Conservation (phyloP, 2,888 invertebrate genomes). For the Salticus scenicus region DNA sequence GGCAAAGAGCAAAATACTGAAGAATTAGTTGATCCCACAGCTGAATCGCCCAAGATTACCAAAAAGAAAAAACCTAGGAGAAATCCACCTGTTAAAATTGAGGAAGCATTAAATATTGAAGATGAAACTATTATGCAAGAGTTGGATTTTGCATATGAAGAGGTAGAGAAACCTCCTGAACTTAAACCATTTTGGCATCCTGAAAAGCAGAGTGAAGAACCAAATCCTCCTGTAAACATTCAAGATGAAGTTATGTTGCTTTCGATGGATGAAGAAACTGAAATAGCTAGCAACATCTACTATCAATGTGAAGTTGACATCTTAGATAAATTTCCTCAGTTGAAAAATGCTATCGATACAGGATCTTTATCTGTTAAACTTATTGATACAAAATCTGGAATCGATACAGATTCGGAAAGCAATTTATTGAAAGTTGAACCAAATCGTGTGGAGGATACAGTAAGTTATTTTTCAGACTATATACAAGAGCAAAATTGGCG, state of each 20-base stretch:
- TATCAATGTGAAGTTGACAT: neutral
- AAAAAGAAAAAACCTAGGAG: neutral
- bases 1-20: neutral
- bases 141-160: neutral
- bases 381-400: neutral
- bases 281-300: neutral
- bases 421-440: neutral
- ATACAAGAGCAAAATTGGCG: slow-evolving; percentile 32
- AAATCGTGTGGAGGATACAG: neutral
- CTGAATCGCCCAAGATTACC: slow-evolving; percentile 9
- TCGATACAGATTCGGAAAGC: neutral
- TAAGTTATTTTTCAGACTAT: neutral
- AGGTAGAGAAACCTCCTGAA: slow-evolving; percentile 41
- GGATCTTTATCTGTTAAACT: slow-evolving; percentile 39
- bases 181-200: slow-evolving; percentile 58
- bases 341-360: slow-evolving; percentile 39
- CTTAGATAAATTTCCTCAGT: slow-evolving; percentile 34
- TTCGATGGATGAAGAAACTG: neutral
- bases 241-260: neutral
- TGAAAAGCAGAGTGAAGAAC: neutral
- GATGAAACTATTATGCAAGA: neutral
- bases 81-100: neutral
- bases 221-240: no score
- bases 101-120: neutral
- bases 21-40: slow-evolving; percentile 33